Conservation (phyloP, 2,888 invertebrate genomes). For the Acleris laterana region DNA sequence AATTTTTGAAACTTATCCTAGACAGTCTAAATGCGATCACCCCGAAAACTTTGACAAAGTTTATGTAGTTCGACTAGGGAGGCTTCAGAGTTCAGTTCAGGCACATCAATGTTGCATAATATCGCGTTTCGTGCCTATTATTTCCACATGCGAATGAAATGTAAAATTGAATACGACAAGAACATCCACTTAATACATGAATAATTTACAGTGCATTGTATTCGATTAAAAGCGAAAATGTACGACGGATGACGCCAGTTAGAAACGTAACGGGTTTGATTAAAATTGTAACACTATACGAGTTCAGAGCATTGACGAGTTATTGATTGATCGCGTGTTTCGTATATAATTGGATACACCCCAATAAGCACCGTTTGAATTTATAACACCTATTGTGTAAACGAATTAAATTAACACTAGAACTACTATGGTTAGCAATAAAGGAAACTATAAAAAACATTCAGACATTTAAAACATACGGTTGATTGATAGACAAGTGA, state of each 20-base stretch:
- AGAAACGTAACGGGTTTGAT: slow-evolving; percentile 15
- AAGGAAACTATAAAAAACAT: too few species aligned
- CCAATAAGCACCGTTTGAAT: slow-evolving; percentile 20
- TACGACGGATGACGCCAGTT: slow-evolving; percentile 16
- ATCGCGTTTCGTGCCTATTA: slow-evolving; percentile 2
- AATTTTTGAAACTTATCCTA: neutral
- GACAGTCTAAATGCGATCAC: slow-evolving; percentile 11
- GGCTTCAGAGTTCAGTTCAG: neutral
- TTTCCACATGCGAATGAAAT: slow-evolving; percentile 6
- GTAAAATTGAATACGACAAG: slow-evolving; percentile 9
- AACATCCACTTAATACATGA: slow-evolving; percentile 11
- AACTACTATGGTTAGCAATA: neutral
- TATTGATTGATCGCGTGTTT: slow-evolving; percentile 31
- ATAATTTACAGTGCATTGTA: slow-evolving; percentile 13
- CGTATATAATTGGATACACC: slow-evolving; percentile 30
- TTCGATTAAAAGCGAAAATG: slow-evolving; percentile 28
- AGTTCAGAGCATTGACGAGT: slow-evolving; percentile 24
- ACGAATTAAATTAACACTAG: neutral
- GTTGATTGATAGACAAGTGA: too few species aligned
- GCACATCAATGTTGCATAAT: slow-evolving; percentile 3
- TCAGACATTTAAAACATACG: too few species aligned
- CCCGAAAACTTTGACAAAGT: neutral
- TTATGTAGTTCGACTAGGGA: slow-evolving; percentile 5
- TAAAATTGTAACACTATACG: slow-evolving; percentile 22
- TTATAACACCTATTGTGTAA: slow-evolving; percentile 13